Base-by-base conservation (phyloP, 2,888 invertebrate species). In the Glaucopsyche alexis region DNA sequence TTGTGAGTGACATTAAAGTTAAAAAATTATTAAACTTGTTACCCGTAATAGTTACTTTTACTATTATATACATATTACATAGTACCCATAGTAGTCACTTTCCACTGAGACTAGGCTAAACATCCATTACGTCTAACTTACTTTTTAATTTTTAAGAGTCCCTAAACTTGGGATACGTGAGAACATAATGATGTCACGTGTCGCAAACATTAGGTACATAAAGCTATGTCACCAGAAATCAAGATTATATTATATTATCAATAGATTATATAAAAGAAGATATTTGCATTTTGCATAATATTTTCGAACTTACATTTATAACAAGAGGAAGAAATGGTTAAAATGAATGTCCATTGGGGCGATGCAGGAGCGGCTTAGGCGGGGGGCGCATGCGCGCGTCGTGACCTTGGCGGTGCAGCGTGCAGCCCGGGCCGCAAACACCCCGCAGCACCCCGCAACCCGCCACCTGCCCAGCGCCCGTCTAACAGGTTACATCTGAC, bases 401-500 rank as follows among this genome's bases (percentile, higher is more conserved):
- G 87, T 91, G 91, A 91, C 90, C 91, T 92, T 92, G 91, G 87
- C 88, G 89, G 87, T 91, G 91, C 92, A 91, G 87, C 90, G 88
- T 90, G 91, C 90, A 89, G 85, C 85, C 85, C 84, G 85, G 77
- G 73, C 77, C 76, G 74, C 60, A 60, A 38, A 29, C 60, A 29
- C 60, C 77, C 79, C 78, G 76, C 80, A 77, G 78, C 80, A 83
- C 82, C 79, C 82, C 81, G 79, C 84, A 82, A 82, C 84, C 81
- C 80, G 83, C 84, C 83, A 84, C 85, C 85, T 85, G 90, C 87
- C 89, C 88, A 88, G 88, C 60, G 69, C 90, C 89, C 88, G 90
- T 90, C 88, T 84, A 83, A 87, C 91, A 89, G 88, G 91, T 91
- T 90, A 86, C 87, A 82, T 80, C 83, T 84, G 82, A 86, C 86